Base-by-base conservation (phyloP, 2,113 vertebrate genomes). In the Macroglossus sobrinus region DNA sequence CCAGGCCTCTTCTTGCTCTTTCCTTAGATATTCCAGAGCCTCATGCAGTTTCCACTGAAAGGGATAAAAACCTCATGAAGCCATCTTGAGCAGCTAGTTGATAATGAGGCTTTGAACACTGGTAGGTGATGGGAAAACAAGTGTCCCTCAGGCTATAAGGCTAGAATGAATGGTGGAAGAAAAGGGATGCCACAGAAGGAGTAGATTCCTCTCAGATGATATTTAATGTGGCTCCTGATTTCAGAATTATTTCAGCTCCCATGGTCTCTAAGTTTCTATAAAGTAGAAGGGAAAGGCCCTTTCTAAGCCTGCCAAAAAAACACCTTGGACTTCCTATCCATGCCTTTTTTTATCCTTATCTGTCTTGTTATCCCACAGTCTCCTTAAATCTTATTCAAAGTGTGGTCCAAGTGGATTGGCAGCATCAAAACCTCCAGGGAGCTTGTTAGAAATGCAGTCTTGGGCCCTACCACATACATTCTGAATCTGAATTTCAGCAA, bases 1-100 rank as follows among this genome's bases (percentile, higher is more conserved):
- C 95, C 92, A 96, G 71, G 64, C 84, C 22, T 95, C 64, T 30
- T 96, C 90, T 40, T 97, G 96, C 79, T 96, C 45, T 81, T 96
- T 96, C 63, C 35, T 96, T 26, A 98, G 96, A 89, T 84, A 79
- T 66, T 97, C 87, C 53, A 98, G 80, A 80, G 90, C 64, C 71
- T 97, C 40, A 2, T 96, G 97, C 50, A 98, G 95, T 92, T 97
- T 95, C 93, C 97, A 96, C 92, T 96, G 84, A 45, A 97, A 96
- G 84, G 96, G 38, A 80, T 0, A 63, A 74, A 81, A 82, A 87
- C 53, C 18, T 85, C 63, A 35, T 90, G 64, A 93, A 22, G 76
- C 6, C n/a, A 35, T 16, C 35, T 69, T 3, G 7, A 22, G 57
- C 5, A 92, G 40, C 74, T 4, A 3, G 14, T 35, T 86, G 63